Evolutionary conservation across 2,113 vertebrate species (phyloP).

Genomic region (Alces alces): DNA sequence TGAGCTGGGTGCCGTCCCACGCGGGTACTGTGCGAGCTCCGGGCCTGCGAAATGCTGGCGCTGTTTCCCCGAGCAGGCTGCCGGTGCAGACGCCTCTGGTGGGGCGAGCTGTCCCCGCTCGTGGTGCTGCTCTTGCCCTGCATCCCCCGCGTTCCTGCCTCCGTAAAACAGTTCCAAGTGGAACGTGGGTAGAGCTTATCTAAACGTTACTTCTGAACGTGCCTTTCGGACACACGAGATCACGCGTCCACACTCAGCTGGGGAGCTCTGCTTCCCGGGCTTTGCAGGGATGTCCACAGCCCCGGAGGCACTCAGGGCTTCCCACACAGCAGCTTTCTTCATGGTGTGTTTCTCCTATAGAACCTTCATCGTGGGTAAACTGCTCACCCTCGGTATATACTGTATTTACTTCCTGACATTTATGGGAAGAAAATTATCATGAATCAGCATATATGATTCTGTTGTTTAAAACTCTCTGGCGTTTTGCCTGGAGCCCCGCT

Average conservation of each 20-base stretch:
- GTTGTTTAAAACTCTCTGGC: not conserved
- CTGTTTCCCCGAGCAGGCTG: fast-evolving
- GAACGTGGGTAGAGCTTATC: not conserved
- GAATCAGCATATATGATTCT: constrained; percentile 21
- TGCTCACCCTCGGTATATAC: not conserved
- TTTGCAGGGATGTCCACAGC: not conserved
- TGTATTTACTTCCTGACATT: constrained; percentile 16
- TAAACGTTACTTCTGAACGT: not conserved
- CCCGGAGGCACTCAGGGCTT: not conserved
- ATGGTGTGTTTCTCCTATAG: not conserved
- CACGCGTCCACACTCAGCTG: not conserved
- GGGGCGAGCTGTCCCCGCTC: not conserved
- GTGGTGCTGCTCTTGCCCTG: fast-evolving
- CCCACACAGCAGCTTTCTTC: not conserved
- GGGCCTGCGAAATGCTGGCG: not conserved
- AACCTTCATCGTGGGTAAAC: not conserved
- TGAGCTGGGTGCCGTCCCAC: not conserved
- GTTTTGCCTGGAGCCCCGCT: not conserved
- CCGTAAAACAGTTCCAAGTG: not conserved
- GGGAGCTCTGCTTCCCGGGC: not conserved
- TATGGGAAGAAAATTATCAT: constrained; percentile 5
- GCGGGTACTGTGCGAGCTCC: not conserved
- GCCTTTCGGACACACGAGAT: not conserved
- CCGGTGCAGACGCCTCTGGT: not conserved
- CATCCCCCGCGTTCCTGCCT: not conserved